A percentile compares a stretch with the other conserved stretches of the same genome.
Evolutionary conservation across 64 coral and sea anemone genomes (phyloP).

Genomic region (Catalaphyllia jardinei): DNA sequence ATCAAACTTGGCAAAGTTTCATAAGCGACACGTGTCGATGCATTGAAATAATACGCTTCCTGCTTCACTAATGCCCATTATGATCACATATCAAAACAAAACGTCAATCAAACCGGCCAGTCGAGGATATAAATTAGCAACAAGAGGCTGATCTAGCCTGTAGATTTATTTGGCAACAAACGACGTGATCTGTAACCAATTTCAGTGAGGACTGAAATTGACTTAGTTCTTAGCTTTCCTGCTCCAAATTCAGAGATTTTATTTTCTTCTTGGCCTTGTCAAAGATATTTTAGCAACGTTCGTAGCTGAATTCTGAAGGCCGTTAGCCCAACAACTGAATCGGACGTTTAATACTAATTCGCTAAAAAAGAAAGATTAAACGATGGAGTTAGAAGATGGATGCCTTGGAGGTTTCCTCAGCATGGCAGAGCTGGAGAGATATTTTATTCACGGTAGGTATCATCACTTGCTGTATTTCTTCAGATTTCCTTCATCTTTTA

Average conservation of each 20-base stretch:
- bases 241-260: not conserved
- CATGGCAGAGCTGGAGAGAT: slow-evolving; percentile 32
- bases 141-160: not conserved
- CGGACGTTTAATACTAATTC: slow-evolving; percentile 13
- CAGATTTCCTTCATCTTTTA: too few relatives aligned
- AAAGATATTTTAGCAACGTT: not conserved
- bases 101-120: slow-evolving; percentile 14
- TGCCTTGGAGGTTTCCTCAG: slow-evolving; percentile 31
- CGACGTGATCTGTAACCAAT: not conserved
- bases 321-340: slow-evolving; percentile 11
- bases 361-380: not conserved
- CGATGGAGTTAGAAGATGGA: slow-evolving; percentile 44
- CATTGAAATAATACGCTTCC: slow-evolving; percentile 12
- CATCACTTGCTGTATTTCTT: not conserved
- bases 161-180: not conserved
- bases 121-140: slow-evolving; percentile 22
- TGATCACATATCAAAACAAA: slow-evolving; percentile 27
- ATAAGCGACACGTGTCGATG: not conserved
- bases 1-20: slow-evolving; percentile 14
- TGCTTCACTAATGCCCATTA: slow-evolving; percentile 20
- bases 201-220: slow-evolving; percentile 4
- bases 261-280: not conserved
- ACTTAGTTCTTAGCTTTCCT: not conserved
- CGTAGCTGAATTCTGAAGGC: slow-evolving; percentile 31
- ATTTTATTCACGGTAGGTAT: slow-evolving; percentile 37